Percentiles rank a stretch among this genome's conserved stretches.
phyloP scores from a whole-genome alignment of 2,113 vertebrate genomes.

The Antechinus flavipes region DNA sequence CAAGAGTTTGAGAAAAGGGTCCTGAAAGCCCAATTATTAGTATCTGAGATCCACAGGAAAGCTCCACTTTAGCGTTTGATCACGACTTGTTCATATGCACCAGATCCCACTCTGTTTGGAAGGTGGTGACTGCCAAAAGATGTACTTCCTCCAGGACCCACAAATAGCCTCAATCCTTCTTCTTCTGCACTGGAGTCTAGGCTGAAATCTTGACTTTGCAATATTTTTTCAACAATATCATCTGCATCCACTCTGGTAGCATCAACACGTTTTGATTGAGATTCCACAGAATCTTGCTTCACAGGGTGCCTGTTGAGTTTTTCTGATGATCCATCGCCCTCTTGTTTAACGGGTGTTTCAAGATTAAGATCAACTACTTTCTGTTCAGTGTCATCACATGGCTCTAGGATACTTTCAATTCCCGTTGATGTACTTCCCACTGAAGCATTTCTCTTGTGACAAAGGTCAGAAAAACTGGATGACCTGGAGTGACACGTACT shows the following conservation, averaged over 20 bases:
- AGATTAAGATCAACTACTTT: conserved; percentile 78
- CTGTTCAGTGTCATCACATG: conserved; percentile 85
- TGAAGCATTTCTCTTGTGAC: conserved; percentile 92
- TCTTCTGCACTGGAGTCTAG: conserved; percentile 98
- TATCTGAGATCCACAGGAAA: neutral
- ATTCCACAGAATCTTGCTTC: conserved; percentile 96
- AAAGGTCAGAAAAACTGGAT: conserved; percentile 93
- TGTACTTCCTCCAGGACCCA: conserved; percentile 95
- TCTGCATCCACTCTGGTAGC: conserved; percentile 97
- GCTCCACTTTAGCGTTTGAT: conserved; percentile 89
- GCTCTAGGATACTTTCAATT: conserved; percentile 91
- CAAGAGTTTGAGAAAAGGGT: conserved; percentile 59
- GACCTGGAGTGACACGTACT: conserved; percentile 95
- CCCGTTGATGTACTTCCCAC: conserved; percentile 93
- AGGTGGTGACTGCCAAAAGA: conserved; percentile 93
- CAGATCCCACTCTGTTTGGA: conserved; percentile 89
- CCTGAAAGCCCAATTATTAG: neutral
- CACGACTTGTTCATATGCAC: conserved; percentile 96
- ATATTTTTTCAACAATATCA: conserved; percentile 96
- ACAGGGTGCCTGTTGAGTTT: conserved; percentile 88
- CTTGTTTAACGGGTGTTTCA: conserved; percentile 81
- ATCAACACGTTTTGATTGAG: conserved; percentile 94
- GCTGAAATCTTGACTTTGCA: conserved; percentile 97
- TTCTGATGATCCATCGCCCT: conserved; percentile 81
- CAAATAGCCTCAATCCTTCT: conserved; percentile 96